These are phyloP conservation scores for Gallinago paraguaiae DNA, from an alignment of 2,113 vertebrate species.

Conservation along the genomic window DNA sequence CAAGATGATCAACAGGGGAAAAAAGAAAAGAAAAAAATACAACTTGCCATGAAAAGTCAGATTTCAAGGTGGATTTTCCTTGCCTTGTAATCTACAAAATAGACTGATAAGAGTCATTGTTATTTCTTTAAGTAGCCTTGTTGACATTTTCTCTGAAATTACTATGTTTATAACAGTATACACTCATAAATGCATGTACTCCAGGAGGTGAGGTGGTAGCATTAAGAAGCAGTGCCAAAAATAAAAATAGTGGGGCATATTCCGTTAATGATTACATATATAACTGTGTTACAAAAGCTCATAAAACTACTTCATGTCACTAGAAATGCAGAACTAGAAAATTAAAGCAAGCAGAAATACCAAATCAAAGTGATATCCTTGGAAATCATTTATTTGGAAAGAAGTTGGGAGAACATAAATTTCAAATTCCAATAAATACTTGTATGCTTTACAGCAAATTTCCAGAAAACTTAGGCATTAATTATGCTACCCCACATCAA, in stretches of 20 bases:
- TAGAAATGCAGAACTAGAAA: background rate
- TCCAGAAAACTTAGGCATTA: background rate
- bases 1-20: background rate
- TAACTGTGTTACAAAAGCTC: background rate
- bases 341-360: background rate
- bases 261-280: background rate
- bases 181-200: background rate
- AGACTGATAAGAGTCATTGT: background rate
- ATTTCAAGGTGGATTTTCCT: conserved; percentile 21
- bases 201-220: background rate
- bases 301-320: background rate
- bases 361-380: background rate
- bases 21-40: background rate
- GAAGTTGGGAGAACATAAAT: background rate
- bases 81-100: background rate
- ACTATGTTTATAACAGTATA: background rate
- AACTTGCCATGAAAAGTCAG: background rate
- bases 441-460: background rate
- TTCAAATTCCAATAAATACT: background rate
- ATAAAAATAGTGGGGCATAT: background rate
- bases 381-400: background rate
- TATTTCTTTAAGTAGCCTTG: background rate
- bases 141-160: conserved; percentile 27
- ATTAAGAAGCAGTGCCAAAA: conserved; percentile 2
- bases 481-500: background rate